phyloP scores from a whole-genome alignment of 2,113 vertebrate species.

The Paratilapia polleni region DNA sequence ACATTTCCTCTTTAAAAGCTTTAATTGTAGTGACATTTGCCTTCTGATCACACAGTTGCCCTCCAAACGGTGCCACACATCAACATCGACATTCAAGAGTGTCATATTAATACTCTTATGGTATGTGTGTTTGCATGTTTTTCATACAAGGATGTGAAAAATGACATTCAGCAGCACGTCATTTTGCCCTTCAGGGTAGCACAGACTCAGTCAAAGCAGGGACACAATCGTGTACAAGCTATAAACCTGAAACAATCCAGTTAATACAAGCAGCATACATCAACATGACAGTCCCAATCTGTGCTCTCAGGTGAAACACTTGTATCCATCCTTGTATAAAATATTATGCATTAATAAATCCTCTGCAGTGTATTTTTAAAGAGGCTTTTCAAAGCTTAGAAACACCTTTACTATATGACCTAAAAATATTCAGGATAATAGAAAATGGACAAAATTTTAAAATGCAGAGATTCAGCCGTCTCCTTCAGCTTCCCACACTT shows the following conservation, averaged over 20 bases:
- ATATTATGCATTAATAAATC: slow-evolving; percentile 24
- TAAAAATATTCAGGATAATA: background rate
- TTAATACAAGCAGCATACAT: slow-evolving; percentile 31
- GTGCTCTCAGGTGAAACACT: slow-evolving; percentile 14
- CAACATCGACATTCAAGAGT: slow-evolving; percentile 35
- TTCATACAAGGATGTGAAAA: slow-evolving; percentile 1
- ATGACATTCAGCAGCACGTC: slow-evolving; percentile 3
- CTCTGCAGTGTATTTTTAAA: background rate
- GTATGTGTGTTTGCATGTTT: background rate
- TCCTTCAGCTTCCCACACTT: background rate
- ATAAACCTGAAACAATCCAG: slow-evolving; percentile 36
- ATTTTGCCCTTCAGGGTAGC: slow-evolving; percentile 6
- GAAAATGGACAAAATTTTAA: background rate
- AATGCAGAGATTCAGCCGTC: slow-evolving; percentile 13
- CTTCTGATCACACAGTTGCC: slow-evolving; percentile 14
- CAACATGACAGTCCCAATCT: slow-evolving; percentile 33
- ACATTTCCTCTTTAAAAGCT: slow-evolving; percentile 28
- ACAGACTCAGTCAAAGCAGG: background rate
- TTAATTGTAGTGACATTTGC: slow-evolving; percentile 58
- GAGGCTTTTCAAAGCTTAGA: slow-evolving; percentile 3
- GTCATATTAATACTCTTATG: slow-evolving; percentile 30
- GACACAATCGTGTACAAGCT: slow-evolving; percentile 1
- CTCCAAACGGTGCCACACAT: slow-evolving; percentile 1
- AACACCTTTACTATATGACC: background rate
- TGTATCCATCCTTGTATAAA: slow-evolving; percentile 29